Evolutionary conservation across 1,140 invertebrate species (phyloP), one percentile per base, ranked within the genome.

Genomic region (Coptotermes formosanus): DNA sequence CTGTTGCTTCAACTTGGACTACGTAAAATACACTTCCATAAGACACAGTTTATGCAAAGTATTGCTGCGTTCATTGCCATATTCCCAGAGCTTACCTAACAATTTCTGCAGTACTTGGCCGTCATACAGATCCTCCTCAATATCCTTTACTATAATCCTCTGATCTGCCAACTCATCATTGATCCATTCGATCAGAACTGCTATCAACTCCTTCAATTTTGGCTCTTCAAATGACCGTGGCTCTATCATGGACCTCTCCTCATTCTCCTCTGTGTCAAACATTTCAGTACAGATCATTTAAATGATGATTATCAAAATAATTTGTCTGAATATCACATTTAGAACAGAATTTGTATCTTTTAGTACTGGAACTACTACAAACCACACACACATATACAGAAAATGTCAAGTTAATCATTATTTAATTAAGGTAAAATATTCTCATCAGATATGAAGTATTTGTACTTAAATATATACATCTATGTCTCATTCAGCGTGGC

Each of bases 101-200:
- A 99, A 91, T 92, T 99, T 99, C 90, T 99, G 98, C 25, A 99
- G 92, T 87, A 99, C 96, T 92, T 99, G 99, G 19, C 99, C 99
- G 94, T 99, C 99, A 91, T 99, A 99, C 85, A 99, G 92, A 93
- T 99, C 99, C 91, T 99, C 98, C 86, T 97, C 97, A 75, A 99
- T 95, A 89, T 98, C 95, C 91, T 99, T 98, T 0, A 99, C 98
- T 89, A 99, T 99, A 86, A 99, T 99, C 89, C 99, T 93, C 88
- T 99, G 97, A 88, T 96, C 93, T 0, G 98, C 98, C n/a, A 99
- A 91, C 91, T 99, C 98, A 92, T 99, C 98, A 91, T 99, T 99
- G 59, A 99, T 97, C 98, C 98, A 99, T 88, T 99, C 97, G 87
- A 98, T 96, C n/a, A 99, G 91, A 82, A 99, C 95, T 89, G 93